Evolutionary conservation across 2,888 invertebrate species (phyloP).

Genomic region (Apamea anceps): DNA sequence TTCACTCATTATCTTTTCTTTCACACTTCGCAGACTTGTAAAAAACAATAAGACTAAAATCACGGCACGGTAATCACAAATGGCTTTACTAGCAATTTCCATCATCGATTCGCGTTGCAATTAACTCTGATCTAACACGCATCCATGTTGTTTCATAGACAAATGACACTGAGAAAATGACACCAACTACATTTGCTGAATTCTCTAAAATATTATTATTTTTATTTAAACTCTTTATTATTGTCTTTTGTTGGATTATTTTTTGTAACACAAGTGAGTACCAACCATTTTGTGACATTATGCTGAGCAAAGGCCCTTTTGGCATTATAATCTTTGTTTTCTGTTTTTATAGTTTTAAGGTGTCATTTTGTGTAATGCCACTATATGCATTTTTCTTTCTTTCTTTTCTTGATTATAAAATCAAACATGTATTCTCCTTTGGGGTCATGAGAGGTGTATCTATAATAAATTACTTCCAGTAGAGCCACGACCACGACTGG

Average conservation of each 20-base stretch:
- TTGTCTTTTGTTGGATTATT: background rate
- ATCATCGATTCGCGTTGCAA: constrained; percentile 21
- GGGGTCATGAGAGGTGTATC: background rate
- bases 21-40: background rate
- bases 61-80: background rate
- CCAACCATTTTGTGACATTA: no score
- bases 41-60: background rate
- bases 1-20: no score
- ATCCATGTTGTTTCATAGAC: background rate
- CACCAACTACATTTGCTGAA: background rate
- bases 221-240: background rate
- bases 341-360: no score
- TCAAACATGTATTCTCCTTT: background rate
- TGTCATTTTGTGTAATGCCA: no score
- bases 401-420: background rate
- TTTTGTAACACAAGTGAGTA: constrained; percentile 33
- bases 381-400: no score
- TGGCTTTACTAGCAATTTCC: background rate
- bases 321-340: no score
- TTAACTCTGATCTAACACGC: background rate
- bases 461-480: background rate
- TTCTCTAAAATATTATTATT: background rate
- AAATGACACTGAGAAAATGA: constrained; percentile 14
- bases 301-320: no score
- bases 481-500: background rate